phyloP scores from a whole-genome alignment of 2,797 vertebrate species.

The Melanotaenia boesemani region DNA sequence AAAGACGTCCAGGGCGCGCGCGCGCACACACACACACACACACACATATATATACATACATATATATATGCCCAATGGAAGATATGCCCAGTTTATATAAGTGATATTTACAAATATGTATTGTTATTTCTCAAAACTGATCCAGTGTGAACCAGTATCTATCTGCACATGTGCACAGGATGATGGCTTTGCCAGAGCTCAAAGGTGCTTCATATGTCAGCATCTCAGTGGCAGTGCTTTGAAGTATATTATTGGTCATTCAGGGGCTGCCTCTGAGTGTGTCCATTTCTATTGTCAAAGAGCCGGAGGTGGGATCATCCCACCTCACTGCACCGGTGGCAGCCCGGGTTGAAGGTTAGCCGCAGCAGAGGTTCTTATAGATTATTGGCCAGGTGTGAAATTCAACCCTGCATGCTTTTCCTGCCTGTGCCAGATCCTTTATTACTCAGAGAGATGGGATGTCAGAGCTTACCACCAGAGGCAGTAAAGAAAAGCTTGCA shows the following conservation, averaged over 20 bases:
- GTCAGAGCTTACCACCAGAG: constrained; percentile 72
- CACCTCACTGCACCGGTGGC: constrained; percentile 83
- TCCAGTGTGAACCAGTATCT: constrained; percentile 24
- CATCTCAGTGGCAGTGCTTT: constrained; percentile 82
- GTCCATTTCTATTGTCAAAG: constrained; percentile 80
- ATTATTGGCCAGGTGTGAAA: constrained; percentile 85
- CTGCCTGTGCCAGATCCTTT: constrained; percentile 76
- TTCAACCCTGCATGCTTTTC: constrained; percentile 76
- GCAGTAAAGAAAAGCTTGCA: constrained; percentile 60
- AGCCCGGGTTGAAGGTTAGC: constrained; percentile 82
- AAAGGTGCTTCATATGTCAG: constrained; percentile 77
- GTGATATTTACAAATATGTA: background rate
- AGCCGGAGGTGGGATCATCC: constrained; percentile 81
- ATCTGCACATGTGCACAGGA: constrained; percentile 35
- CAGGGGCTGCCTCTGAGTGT: constrained; percentile 73
- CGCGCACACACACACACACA: background rate
- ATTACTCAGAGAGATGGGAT: constrained; percentile 76
- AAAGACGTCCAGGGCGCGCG: constrained; percentile 63
- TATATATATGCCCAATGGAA: background rate
- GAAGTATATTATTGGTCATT: constrained; percentile 85
- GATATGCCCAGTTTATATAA: background rate
- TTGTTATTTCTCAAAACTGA: background rate
- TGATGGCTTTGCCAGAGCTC: constrained; percentile 51
- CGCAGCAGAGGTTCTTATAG: constrained; percentile 76
- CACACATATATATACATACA: too few relatives aligned